These are phyloP conservation scores for Rhizomys pruinosus DNA, from an alignment of 2,113 vertebrate species.

Conservation along the genomic window DNA sequence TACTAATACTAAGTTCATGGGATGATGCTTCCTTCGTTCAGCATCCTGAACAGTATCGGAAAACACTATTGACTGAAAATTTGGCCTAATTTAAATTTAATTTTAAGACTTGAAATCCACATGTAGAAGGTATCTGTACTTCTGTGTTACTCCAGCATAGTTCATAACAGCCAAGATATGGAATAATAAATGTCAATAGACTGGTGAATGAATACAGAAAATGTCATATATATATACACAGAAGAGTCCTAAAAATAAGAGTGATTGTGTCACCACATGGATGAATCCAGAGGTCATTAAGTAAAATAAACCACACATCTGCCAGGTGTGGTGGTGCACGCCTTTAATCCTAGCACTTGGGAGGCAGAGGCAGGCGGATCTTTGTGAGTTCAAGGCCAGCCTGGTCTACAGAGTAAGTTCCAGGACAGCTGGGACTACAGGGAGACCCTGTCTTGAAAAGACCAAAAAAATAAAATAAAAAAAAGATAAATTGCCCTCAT, in stretches of 20 bases:
- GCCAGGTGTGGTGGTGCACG: too few relatives aligned
- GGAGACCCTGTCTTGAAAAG: too few relatives aligned
- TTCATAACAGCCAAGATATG: neutral
- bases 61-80: neutral
- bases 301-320: neutral
- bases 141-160: neutral
- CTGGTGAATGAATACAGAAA: neutral
- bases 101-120: slow-evolving; percentile 9
- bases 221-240: neutral
- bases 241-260: neutral
- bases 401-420: too few relatives aligned
- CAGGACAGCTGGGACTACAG: too few relatives aligned
- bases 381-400: too few relatives aligned
- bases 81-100: neutral
- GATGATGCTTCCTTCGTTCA: neutral
- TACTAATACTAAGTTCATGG: neutral
- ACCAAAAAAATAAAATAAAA: too few relatives aligned
- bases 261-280: neutral
- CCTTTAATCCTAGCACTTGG: too few relatives aligned
- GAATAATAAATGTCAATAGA: neutral
- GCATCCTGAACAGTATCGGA: neutral
- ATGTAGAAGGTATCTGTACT: neutral
- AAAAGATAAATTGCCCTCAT: too few relatives aligned
- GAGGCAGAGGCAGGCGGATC: too few relatives aligned
- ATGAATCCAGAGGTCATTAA: neutral